Conservation (phyloP, 2,797 vertebrate genomes). For the Euthynnus affinis region DNA sequence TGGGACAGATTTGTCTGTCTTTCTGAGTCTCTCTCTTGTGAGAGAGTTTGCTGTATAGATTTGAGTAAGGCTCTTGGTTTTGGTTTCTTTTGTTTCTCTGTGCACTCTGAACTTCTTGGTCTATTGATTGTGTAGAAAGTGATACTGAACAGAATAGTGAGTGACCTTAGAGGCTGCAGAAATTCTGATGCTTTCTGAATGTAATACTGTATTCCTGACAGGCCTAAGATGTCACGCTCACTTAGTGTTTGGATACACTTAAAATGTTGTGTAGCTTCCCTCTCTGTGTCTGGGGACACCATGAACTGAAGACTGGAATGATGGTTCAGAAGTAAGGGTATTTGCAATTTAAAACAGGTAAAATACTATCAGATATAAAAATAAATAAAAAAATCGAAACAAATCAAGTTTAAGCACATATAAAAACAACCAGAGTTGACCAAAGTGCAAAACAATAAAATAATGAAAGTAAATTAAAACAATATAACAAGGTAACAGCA, state of each 20-base stretch:
- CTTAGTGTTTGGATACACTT: not conserved
- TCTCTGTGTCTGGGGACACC: not conserved
- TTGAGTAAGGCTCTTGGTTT: constrained; percentile 51
- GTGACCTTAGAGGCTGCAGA: constrained; percentile 46
- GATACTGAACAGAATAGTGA: constrained; percentile 42
- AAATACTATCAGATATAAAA: not conserved
- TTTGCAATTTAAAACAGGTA: not conserved
- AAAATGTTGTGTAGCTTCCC: not conserved
- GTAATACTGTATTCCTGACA: constrained; percentile 17
- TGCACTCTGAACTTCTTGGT: constrained; percentile 47
- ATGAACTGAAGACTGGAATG: not conserved
- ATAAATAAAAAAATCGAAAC: too few relatives aligned
- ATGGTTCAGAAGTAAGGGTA: not conserved
- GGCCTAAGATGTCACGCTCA: not conserved
- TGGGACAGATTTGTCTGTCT: constrained; percentile 45
- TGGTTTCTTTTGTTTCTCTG: constrained; percentile 36
- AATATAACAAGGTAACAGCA: too few relatives aligned
- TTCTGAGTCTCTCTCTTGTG: constrained; percentile 20
- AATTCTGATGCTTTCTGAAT: constrained; percentile 37
- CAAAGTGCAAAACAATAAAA: too few relatives aligned
- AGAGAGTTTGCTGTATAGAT: constrained; percentile 45
- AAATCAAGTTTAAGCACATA: too few relatives aligned
- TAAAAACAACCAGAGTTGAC: too few relatives aligned
- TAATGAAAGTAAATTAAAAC: too few relatives aligned
- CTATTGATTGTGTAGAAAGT: constrained; percentile 52